phyloP scores from a whole-genome alignment of 2,888 invertebrate species.

The Tachina fera region DNA sequence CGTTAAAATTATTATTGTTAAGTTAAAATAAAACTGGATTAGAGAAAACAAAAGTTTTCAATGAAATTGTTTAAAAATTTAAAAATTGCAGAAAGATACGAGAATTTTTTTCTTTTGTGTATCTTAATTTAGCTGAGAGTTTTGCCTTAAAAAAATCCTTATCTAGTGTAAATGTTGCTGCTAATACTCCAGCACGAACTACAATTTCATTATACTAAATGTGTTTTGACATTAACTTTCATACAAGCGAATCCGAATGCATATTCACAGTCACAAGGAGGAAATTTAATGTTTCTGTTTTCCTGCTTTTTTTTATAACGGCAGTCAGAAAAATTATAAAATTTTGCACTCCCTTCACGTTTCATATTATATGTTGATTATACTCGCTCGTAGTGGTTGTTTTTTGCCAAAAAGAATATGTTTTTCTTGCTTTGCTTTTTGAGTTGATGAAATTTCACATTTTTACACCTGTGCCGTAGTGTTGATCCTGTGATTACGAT shows the following conservation, averaged over 20 bases:
- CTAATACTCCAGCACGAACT: conserved; percentile 52
- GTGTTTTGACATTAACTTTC: conserved; percentile 24
- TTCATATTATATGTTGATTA: conserved; percentile 67
- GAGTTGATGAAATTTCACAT: conserved; percentile 44
- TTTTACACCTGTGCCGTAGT: conserved; percentile 56
- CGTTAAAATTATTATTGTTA: not conserved
- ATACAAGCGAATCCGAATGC: not conserved
- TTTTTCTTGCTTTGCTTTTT: conserved; percentile 32
- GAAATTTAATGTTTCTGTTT: conserved; percentile 38
- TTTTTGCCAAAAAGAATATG: conserved; percentile 25
- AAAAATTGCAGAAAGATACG: not conserved
- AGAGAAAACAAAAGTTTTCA: not conserved
- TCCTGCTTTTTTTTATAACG: not conserved
- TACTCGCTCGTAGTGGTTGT: conserved; percentile 21
- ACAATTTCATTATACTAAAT: conserved; percentile 56
- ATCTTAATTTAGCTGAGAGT: conserved; percentile 23
- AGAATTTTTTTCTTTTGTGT: not conserved
- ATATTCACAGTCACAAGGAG: conserved; percentile 18
- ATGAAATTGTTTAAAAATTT: not conserved
- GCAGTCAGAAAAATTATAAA: conserved; percentile 49
- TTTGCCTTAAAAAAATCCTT: conserved; percentile 5
- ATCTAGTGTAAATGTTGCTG: conserved; percentile 34
- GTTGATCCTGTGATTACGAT: conserved; percentile 22
- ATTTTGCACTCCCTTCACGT: conserved; percentile 64
- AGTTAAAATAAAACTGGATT: conserved; percentile 6